Evolutionary conservation across 2,888 invertebrate species (phyloP), one percentile per base, ranked within the genome.

Genomic region (Quadroppia sp.): DNA sequence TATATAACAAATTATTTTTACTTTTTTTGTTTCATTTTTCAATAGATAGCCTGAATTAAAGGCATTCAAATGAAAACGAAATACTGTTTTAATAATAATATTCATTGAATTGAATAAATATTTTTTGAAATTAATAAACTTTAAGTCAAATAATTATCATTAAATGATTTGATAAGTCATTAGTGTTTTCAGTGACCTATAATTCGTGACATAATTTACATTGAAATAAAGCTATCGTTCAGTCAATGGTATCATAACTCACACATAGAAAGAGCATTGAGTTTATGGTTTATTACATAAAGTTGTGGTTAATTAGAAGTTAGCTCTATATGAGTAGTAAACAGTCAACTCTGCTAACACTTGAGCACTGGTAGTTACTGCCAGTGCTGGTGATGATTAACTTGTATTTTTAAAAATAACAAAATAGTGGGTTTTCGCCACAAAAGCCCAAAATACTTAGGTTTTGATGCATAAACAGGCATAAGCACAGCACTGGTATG

Each of bases 321-420:
- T 56, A 56, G 23, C 56, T 56, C 56, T 56, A 56, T 56, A 56
- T 30, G 20, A 17, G n/a, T 1, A 7, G 50, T 6, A 6, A 50
- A 6, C 20, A 28, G 23, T 11, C 1, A 17, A 56, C 23, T 56
- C 56, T 56, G 28, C 28, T 56, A 53, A 53, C 53, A 25, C 20
- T 23, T 13, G 23, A 48, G 48, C 48, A 48, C 48, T 48, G 48
- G 48, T 48, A 36, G 36, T 36, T 7, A 36, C 36, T 36, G 36
- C 36, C 36, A 36, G 36, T 36, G 36, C 36, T 30, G 30, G 11
- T 64, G 64, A 15, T 36, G 64, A 64, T 64, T 64, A 64, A 64
- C 64, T 64, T 64, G 64, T 64, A 64, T 64, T 64, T 56, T 64
- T n/a, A 64, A 20, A 64, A 64, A 64, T 64, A 40, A 40, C 36